These are phyloP conservation scores for Flexamia atlantica DNA, from an alignment of 2,888 invertebrate genomes.

Conservation along the genomic window DNA sequence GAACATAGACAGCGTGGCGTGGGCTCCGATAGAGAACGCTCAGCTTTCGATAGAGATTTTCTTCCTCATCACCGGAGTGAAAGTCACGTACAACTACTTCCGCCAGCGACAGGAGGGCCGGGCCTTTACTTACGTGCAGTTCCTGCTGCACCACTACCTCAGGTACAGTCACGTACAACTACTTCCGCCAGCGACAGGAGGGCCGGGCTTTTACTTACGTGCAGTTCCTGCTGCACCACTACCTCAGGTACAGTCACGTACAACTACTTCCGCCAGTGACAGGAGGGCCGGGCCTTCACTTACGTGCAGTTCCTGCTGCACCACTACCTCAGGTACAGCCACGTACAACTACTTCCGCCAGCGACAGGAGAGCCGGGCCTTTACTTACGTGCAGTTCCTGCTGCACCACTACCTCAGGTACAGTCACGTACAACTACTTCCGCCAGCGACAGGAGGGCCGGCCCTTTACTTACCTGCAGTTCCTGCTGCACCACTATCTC, in stretches of 20 bases:
- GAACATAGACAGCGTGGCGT: conserved; percentile 42
- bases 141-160: conserved; percentile 1
- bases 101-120: background rate
- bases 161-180: conserved; percentile 69
- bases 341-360: conserved; percentile 69
- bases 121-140: background rate
- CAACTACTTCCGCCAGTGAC: conserved; percentile 66
- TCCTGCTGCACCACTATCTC: conserved; percentile 1
- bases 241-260: conserved; percentile 69
- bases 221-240: background rate
- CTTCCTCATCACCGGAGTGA: conserved; percentile 71
- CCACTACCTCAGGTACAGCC: conserved; percentile 66
- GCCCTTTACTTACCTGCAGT: background rate
- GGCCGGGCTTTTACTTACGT: background rate
- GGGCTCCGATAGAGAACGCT: conserved; percentile 70
- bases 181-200: conserved; percentile 62
- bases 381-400: background rate
- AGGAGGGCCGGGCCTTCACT: background rate
- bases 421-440: conserved; percentile 70
- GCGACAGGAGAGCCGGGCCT: background rate
- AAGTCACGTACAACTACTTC: conserved; percentile 70
- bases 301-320: background rate
- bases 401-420: conserved; percentile 20
- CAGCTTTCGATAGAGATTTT: conserved; percentile 73
- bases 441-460: background rate